Base-by-base conservation (phyloP, 2,888 invertebrate genomes). In the Miltochrista miniata region DNA sequence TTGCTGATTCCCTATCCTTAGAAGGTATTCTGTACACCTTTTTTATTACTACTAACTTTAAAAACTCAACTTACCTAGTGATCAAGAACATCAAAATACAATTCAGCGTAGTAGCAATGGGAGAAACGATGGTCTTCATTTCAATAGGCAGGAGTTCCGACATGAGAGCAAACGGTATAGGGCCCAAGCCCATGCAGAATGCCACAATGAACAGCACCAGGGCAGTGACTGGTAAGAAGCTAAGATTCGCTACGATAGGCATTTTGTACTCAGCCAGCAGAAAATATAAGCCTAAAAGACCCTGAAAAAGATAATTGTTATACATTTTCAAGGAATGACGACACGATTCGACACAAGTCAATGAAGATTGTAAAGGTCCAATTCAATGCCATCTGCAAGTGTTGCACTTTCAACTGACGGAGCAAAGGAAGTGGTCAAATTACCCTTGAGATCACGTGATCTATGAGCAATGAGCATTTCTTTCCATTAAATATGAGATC, bases 101-200 rank as follows among this genome's bases (percentile, higher is more conserved):
- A 68, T 96, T 96, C 47, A 95, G 92, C 11, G 95, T 94, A 0
- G 97, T 95, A 0, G 95, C 95, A 1, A 96, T 90, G 0, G 96
- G 94, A 0, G 95, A 94, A 0, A 96, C 96, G n/a, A 93, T 87
- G 0, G 95, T 94, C 81, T 96, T 96, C 1, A 96, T 95, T 64
- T 96, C 95, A 0, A 95, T 87, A 18, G 97, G 95, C 80, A 98
- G 95, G 81, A 97, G 93, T 80, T 97, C 97, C 0, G 95, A 95
- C 92, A 96, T 93, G 30, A 97, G 94, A 0, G 96, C 95, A 96
- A 97, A 97, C 0, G 96, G 96, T 14, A 97, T 79, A 0, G 96
- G 95, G 1, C 98, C 96, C 53, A 95, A 93, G 0, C 94, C 96
- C 70, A 94, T 89, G 81, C 96, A 95, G 85, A 96, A 96, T 0